Conservation (phyloP, 2,113 vertebrate genomes). For the Nothoprocta perdicaria region DNA sequence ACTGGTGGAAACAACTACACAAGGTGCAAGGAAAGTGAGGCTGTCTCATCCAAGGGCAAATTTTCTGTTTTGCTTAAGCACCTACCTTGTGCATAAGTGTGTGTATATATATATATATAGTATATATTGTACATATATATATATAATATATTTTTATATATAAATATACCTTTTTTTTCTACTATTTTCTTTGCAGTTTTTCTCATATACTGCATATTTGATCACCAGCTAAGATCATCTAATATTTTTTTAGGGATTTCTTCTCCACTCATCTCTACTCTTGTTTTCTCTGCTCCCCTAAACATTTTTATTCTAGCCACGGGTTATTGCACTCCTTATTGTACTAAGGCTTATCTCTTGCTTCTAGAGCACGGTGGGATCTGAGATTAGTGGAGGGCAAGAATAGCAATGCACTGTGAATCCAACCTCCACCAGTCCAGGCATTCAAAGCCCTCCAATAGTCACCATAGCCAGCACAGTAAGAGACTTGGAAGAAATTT, state of each 20-base stretch:
- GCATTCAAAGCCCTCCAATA: background rate
- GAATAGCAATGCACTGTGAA: background rate
- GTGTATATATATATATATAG: too few relatives aligned
- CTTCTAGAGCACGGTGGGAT: background rate
- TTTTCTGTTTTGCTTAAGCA: background rate
- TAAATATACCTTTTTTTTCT: background rate
- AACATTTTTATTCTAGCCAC: background rate
- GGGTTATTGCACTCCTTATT: background rate
- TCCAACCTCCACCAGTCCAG: background rate
- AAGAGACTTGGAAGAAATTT: background rate
- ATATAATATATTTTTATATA: background rate
- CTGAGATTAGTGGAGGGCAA: background rate
- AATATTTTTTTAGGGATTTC: background rate
- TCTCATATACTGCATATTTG: background rate
- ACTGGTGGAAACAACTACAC: background rate
- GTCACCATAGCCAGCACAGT: background rate
- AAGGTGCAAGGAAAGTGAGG: background rate
- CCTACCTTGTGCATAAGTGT: background rate
- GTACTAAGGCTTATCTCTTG: background rate
- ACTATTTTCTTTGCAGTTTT: background rate
- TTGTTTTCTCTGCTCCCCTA: background rate
- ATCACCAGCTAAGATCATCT: background rate
- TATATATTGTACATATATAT: too few relatives aligned
- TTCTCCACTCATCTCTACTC: background rate
- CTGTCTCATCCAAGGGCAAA: background rate